Evolutionary conservation across 2,113 vertebrate genomes (phyloP), one percentile per base, ranked within the genome.

Genomic region (Odontesthes bonariensis): DNA sequence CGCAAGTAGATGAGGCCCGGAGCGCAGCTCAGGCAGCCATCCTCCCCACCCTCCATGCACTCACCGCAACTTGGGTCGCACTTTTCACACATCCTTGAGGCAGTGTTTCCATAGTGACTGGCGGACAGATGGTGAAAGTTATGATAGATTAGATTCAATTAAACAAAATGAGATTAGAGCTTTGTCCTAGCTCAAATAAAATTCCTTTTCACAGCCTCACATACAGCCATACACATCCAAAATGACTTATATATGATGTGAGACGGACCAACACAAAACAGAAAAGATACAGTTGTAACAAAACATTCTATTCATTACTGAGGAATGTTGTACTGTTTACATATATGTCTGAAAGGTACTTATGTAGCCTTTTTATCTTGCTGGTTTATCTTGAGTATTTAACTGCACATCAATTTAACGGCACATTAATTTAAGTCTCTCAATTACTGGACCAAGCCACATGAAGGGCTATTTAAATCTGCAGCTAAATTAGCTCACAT

Each of bases 61-160:
- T 95, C 89, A 9, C 93, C 92, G 65, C 97, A 99, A 40, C 77
- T 96, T 58, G 90, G 93, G 84, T 96, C 84, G 69, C 97, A 98
- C 62, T 69, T 94, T 79, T 96, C 87, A 68, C 97, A 98, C 4
- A 20, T 83, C 63, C 90, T 73, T 0, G 92, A 93, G 64, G 84
- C 69, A 6, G 87, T 83, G 66, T 96, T 94, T 77, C 94, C 89
- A 27, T 96, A 98, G 82, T 94, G 94, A 54, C 97, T 99, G 79
- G 60, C 38, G 67, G 65, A 31, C 54, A 73, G 71, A 69, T 42
- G 67, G 71, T 6, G 56, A 79, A 79, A 82, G 79, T 82, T 73
- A 70, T 80, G 71, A 77, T 65, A 58, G 79, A 84, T 83, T 69
- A 67, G 49, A 73, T 85, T 82, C 66, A 85, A 86, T 89, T 79